These are phyloP conservation scores for Colletes latitarsis DNA, from an alignment of 1,140 invertebrate genomes.

Conservation along the genomic window DNA sequence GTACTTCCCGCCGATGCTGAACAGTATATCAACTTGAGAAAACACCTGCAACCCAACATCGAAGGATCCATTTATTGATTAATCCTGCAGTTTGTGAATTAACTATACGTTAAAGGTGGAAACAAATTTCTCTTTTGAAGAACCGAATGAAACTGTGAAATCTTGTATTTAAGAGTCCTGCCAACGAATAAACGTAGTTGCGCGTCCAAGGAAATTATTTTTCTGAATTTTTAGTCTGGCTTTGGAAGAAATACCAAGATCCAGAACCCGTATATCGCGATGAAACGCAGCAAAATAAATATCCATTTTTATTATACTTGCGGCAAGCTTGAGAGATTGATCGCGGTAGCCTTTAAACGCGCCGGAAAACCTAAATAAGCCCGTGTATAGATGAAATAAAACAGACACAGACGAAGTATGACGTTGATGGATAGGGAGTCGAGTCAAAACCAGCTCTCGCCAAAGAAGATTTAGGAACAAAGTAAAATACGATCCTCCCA, in stretches of 20 bases:
- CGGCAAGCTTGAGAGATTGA: constrained; percentile 29
- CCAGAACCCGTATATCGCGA: constrained; percentile 4
- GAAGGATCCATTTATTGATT: neutral
- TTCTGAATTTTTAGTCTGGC: too few relatives aligned
- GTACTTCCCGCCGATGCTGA: constrained; percentile 90
- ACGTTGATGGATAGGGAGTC: constrained; percentile 62
- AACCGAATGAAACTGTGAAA: too few relatives aligned
- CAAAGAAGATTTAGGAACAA: constrained; percentile 52
- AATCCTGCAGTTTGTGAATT: neutral
- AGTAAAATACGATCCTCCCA: constrained; percentile 36
- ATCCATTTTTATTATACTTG: constrained; percentile 37
- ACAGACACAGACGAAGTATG: constrained; percentile 47
- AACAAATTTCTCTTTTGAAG: too few relatives aligned
- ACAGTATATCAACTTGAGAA: constrained; percentile 88
- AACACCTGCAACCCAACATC: constrained; percentile 84
- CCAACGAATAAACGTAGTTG: too few relatives aligned
- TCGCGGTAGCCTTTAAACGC: constrained; percentile 26
- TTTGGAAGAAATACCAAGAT: neutral
- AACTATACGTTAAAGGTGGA: too few relatives aligned
- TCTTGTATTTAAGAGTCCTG: too few relatives aligned
- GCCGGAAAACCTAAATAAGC: constrained; percentile 37
- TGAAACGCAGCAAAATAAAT: neutral
- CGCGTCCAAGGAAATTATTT: too few relatives aligned
- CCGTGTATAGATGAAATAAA: constrained; percentile 46
- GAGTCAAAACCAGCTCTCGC: constrained; percentile 35